Evolutionary conservation across 2,888 invertebrate genomes (phyloP), one percentile per base, ranked within the genome.

Genomic region (Ischnus inquisitorius): DNA sequence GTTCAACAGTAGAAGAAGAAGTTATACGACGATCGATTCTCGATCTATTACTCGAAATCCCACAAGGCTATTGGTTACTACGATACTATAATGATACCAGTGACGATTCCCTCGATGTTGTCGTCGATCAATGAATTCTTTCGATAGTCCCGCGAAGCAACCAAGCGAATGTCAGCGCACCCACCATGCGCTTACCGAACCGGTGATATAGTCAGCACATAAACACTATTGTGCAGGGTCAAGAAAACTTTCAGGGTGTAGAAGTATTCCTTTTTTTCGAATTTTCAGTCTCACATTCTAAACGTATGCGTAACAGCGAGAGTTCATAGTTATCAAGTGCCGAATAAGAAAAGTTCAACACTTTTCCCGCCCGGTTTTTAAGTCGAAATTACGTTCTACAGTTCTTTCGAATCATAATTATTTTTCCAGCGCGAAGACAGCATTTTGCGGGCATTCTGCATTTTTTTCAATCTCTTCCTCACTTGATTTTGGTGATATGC

Each of bases 41-140:
- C 34, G 75, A 75, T 64, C 51, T 46, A 64, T 48, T 62, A 64
- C 64, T 48, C 75, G 64, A 64, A n/a, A 64, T 64, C 62, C 34
- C 22, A 64, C 14, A 25, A 10, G 48, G 62, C 34, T 28, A 48
- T 22, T 48, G 75, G 46, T 25, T 25, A n/a, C 19, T 74, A 39
- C 28, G 34, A 75, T 48, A 48, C 75, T 48, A 19, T 64, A 39
- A 75, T 62, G 43, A 48, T 5, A 46, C 19, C 46, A 39, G 46
- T 54, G 34, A 16, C 76, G 62, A 43, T 48, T 69, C 60, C 28
- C 19, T 39, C 43, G 46, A 43, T 64, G 34, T 64, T 48, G 62
- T 25, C 41, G 46, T 62, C 46, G n/a, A 74, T 74, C 72, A 62
- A 34, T 41, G 28, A 22, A 62, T 74, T 62, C 54, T 57, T 72